These are phyloP conservation scores for Alosa sapidissima DNA, from an alignment of 2,797 vertebrate genomes.

Conservation along the genomic window DNA sequence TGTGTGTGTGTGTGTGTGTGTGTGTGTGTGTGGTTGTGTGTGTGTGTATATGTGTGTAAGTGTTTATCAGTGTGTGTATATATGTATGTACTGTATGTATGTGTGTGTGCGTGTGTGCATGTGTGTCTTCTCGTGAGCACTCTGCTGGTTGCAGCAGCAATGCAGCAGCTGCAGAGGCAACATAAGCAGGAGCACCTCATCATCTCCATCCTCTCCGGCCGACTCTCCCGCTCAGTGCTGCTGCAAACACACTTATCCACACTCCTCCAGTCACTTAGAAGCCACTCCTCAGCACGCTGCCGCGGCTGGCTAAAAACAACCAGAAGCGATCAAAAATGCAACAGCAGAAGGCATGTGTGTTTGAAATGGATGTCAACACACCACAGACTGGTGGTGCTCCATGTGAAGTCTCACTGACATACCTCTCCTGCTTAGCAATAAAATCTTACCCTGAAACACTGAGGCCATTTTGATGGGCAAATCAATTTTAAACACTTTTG, in stretches of 20 bases:
- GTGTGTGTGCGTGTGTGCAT: neutral
- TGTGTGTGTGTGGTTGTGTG: neutral
- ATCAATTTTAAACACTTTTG: too few species aligned
- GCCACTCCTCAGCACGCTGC: neutral
- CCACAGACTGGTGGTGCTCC: neutral
- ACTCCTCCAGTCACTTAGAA: conserved; percentile 41
- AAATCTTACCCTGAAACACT: too few species aligned
- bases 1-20: too few species aligned
- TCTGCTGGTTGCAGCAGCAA: neutral
- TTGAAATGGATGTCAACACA: neutral
- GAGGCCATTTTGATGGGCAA: too few species aligned
- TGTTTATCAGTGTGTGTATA: neutral
- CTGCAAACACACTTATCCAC: conserved; percentile 45
- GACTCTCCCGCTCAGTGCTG: conserved; percentile 28
- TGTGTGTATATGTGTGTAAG: conserved; percentile 22
- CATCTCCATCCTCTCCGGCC: conserved; percentile 32
- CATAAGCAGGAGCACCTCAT: conserved; percentile 38
- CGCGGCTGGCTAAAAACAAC: neutral
- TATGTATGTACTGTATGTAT: neutral
- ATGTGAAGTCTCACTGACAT: neutral
- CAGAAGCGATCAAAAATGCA: neutral
- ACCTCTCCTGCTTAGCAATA: too few species aligned
- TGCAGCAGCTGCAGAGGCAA: conserved; percentile 4
- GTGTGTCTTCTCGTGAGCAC: neutral
- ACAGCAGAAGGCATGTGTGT: neutral